Evolutionary conservation across 2,888 invertebrate genomes (phyloP).

Genomic region (Biston betularia): DNA sequence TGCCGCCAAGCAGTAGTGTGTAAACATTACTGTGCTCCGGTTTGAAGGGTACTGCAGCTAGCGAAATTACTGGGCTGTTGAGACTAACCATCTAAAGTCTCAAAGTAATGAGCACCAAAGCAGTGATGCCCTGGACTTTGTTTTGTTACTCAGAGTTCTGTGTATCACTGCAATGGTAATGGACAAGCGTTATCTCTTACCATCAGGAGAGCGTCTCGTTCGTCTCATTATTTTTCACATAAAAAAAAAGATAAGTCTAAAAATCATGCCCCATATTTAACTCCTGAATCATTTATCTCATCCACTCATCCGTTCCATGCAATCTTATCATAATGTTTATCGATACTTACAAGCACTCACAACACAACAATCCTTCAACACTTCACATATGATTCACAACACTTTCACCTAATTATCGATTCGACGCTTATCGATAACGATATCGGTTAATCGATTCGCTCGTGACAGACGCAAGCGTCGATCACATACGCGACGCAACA

Average conservation of each 20-base stretch:
- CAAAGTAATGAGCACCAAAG: too few species aligned
- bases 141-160: too few species aligned
- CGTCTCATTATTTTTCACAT: too few species aligned
- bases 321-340: conserved; percentile 17
- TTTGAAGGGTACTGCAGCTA: too few species aligned
- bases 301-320: conserved; percentile 14
- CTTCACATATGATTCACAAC: conserved; percentile 28
- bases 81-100: too few species aligned
- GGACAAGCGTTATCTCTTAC: too few species aligned
- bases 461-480: conserved; percentile 63
- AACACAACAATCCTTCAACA: conserved; percentile 31
- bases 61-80: too few species aligned
- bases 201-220: too few species aligned
- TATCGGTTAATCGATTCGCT: conserved; percentile 38
- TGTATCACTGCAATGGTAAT: too few species aligned
- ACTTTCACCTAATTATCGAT: conserved; percentile 43
- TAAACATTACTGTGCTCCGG: too few species aligned
- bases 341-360: conserved; percentile 39
- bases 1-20: too few species aligned
- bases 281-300: conserved; percentile 17
- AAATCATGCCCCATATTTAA: conserved; percentile 12
- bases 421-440: conserved; percentile 38
- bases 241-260: neutral
- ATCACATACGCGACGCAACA: conserved; percentile 67
- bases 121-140: too few species aligned